Evolutionary conservation across 2,888 invertebrate species (phyloP).

Genomic region (Schizotus pectinicornis): DNA sequence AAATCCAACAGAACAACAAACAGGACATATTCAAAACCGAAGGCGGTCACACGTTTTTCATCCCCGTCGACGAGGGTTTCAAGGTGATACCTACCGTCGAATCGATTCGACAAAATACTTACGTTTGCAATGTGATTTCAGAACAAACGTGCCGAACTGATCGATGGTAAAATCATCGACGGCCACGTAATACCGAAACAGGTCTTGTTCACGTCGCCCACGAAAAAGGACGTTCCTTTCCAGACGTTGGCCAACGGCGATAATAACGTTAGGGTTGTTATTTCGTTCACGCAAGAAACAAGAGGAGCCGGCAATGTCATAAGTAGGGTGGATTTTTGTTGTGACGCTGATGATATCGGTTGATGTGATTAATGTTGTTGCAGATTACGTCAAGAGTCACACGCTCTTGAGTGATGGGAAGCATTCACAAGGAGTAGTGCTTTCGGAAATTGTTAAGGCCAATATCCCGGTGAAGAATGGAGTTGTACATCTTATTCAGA

Average conservation of each 20-base stretch:
- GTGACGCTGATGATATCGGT: background rate
- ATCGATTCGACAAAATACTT: background rate
- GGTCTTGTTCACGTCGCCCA: constrained; percentile 86
- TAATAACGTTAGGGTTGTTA: constrained; percentile 82
- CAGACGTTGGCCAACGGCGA: constrained; percentile 84
- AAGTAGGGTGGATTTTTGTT: constrained; percentile 58
- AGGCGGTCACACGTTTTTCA: constrained; percentile 86
- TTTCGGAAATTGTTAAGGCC: constrained; percentile 85
- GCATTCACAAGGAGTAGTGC: constrained; percentile 82
- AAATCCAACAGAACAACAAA: constrained; percentile 75
- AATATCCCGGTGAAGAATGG: constrained; percentile 94
- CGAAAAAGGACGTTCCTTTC: constrained; percentile 74
- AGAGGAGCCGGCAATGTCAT: constrained; percentile 65
- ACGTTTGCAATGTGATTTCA: constrained; percentile 33
- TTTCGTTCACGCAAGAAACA: constrained; percentile 76
- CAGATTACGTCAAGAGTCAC: constrained; percentile 87
- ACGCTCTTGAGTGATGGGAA: constrained; percentile 78
- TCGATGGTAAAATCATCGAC: constrained; percentile 85
- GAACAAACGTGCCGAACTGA: constrained; percentile 63
- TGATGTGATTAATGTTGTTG: constrained; percentile 33
- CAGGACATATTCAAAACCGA: constrained; percentile 77
- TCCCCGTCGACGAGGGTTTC: constrained; percentile 89
- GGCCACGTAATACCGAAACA: constrained; percentile 89
- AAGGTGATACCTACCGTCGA: constrained; percentile 69
- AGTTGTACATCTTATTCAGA: constrained; percentile 89